These are phyloP conservation scores for Petromus typicus DNA, from an alignment of 2,113 vertebrate genomes.

Conservation along the genomic window DNA sequence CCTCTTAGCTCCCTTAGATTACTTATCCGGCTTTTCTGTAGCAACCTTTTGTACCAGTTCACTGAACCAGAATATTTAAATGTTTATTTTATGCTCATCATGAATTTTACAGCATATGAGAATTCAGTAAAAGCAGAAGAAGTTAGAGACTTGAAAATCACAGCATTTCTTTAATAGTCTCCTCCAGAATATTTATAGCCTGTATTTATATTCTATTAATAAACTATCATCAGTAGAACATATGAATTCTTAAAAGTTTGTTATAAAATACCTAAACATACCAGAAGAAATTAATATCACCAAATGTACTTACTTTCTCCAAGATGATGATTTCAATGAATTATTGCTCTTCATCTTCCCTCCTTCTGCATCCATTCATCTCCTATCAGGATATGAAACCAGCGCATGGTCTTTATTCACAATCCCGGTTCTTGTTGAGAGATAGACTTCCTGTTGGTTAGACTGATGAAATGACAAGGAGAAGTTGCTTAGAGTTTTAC, in stretches of 20 bases:
- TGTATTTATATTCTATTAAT: neutral
- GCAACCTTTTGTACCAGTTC: slow-evolving; percentile 47
- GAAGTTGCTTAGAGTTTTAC: neutral
- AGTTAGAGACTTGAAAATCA: slow-evolving; percentile 31
- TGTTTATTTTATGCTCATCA: slow-evolving; percentile 38
- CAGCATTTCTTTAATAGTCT: slow-evolving; percentile 19
- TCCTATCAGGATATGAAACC: neutral
- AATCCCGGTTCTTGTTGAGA: neutral
- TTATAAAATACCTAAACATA: neutral
- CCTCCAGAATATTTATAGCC: neutral
- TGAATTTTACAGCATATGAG: slow-evolving; percentile 55
- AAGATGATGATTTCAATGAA: neutral
- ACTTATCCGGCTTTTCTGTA: slow-evolving; percentile 55
- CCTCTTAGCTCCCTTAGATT: slow-evolving; percentile 35
- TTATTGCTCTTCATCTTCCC: neutral
- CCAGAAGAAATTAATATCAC: neutral
- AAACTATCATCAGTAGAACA: neutral
- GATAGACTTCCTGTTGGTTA: neutral
- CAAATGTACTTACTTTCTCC: neutral
- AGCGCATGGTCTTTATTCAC: neutral
- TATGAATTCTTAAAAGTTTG: neutral
- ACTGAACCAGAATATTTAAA: slow-evolving; percentile 69
- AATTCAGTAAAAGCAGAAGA: neutral
- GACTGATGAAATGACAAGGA: neutral
- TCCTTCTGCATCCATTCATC: neutral